Conservation (phyloP, 2,797 vertebrate species). For the Takifugu ocellatus region DNA sequence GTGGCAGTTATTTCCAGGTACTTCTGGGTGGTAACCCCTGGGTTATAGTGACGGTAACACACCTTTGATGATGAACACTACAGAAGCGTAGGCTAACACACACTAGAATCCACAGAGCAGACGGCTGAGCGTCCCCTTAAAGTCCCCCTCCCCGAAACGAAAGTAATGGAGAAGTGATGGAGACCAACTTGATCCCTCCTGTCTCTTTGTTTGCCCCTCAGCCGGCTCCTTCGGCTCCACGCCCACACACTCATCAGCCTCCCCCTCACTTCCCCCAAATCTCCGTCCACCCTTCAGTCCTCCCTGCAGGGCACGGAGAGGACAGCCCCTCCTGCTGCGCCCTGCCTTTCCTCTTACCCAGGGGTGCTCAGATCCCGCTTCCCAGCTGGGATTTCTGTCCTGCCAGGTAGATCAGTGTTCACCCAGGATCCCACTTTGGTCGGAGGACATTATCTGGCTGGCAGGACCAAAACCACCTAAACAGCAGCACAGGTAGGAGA, state of each 20-base stretch:
- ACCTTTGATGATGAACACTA: conserved; percentile 1
- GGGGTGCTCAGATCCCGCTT: too few species aligned
- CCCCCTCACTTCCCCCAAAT: conserved; percentile 3
- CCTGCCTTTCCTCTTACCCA: conserved; percentile 20
- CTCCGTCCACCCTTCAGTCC: conserved; percentile 24
- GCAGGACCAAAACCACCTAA: conserved; percentile 3
- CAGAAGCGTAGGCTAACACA: not conserved
- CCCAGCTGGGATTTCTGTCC: too few species aligned
- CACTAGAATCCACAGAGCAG: conserved; percentile 7
- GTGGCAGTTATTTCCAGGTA: not conserved
- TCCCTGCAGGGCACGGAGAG: conserved; percentile 11
- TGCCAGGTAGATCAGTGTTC: too few species aligned
- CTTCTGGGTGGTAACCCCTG: not conserved
- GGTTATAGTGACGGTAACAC: not conserved
- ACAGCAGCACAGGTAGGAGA: conserved; percentile 1
- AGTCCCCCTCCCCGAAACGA: conserved; percentile 35
- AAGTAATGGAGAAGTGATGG: conserved; percentile 48
- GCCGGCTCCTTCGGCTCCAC: not conserved
- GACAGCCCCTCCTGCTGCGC: conserved; percentile 25
- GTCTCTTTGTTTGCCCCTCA: conserved; percentile 42
- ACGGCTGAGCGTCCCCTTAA: conserved; percentile 10
- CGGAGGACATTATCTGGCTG: too few species aligned
- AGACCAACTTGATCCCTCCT: conserved; percentile 57
- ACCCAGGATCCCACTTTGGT: too few species aligned
- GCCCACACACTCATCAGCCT: not conserved